Evolutionary conservation across 2,113 vertebrate genomes (phyloP).

Genomic region (Eretmochelys imbricata): DNA sequence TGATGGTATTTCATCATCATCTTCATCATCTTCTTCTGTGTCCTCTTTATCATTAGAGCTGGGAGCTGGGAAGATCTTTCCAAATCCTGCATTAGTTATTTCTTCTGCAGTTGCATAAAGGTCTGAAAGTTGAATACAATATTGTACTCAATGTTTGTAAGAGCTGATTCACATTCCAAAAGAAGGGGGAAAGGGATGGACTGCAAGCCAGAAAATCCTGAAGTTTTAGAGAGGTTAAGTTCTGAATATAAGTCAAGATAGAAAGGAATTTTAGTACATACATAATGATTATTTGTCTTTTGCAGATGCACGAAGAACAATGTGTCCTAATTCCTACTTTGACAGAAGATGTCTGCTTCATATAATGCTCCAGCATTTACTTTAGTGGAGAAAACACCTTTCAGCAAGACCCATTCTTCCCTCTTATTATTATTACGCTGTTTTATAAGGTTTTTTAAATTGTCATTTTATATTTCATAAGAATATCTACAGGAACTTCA

Average conservation of each 20-base stretch:
- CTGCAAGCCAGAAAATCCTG: background rate
- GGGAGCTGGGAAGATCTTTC: conserved; percentile 91
- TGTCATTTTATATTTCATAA: background rate
- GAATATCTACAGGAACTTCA: background rate
- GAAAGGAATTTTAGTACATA: background rate
- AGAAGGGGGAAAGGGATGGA: background rate
- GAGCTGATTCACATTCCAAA: background rate
- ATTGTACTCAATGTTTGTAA: background rate
- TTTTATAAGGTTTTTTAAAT: background rate
- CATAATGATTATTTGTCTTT: background rate
- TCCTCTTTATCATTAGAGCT: conserved; percentile 81
- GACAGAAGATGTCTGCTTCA: background rate
- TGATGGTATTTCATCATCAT: conserved; percentile 86
- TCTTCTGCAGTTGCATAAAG: conserved; percentile 45
- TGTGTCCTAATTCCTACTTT: background rate
- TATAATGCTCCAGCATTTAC: background rate
- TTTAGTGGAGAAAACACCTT: background rate
- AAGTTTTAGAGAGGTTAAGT: background rate
- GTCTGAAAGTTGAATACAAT: conserved; percentile 63
- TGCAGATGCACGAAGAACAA: background rate
- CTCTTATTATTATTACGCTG: background rate
- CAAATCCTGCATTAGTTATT: conserved; percentile 86
- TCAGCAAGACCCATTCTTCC: background rate
- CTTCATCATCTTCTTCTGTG: conserved; percentile 83
- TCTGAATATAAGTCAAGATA: background rate